Conservation (phyloP, 2,113 vertebrate genomes). For the Myotis lucifugus region DNA sequence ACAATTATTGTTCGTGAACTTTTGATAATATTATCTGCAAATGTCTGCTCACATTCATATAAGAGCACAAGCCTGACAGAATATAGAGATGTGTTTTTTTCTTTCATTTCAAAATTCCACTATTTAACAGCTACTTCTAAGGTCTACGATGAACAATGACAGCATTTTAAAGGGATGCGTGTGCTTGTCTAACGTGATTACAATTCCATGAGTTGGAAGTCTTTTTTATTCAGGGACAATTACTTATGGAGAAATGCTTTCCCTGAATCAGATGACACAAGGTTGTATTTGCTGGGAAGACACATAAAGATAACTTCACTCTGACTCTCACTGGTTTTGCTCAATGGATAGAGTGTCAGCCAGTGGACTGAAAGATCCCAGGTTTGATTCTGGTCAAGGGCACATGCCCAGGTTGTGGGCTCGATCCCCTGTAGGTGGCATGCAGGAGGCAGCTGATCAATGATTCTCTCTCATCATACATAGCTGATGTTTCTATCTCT, state of each 20-base stretch:
- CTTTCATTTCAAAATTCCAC: constrained; percentile 6
- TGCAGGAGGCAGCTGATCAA: too few relatives aligned
- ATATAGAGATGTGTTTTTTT: neutral
- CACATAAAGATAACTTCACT: neutral
- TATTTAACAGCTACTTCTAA: neutral
- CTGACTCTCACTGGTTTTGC: neutral
- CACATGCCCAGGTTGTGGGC: too few relatives aligned
- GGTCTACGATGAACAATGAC: constrained; percentile 15
- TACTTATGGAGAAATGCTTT: constrained; percentile 11
- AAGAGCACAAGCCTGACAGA: neutral
- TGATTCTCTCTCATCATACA: too few relatives aligned
- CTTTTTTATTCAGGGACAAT: constrained; percentile 26
- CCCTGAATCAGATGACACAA: neutral
- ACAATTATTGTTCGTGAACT: constrained; percentile 53
- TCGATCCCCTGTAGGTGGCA: too few relatives aligned
- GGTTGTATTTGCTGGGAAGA: neutral
- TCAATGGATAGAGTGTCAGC: too few relatives aligned
- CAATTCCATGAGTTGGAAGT: neutral
- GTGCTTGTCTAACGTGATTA: neutral
- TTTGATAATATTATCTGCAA: constrained; percentile 25
- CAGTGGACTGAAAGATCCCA: too few relatives aligned
- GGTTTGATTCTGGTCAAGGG: too few relatives aligned
- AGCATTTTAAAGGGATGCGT: neutral
- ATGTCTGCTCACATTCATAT: constrained; percentile 15
- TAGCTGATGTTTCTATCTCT: too few relatives aligned